A percentile compares a stretch with the other conserved stretches of the same genome.
Conservation (phyloP, 37 sponge, comb jelly and placozoan species). For the Dysidea cf. avara region DNA sequence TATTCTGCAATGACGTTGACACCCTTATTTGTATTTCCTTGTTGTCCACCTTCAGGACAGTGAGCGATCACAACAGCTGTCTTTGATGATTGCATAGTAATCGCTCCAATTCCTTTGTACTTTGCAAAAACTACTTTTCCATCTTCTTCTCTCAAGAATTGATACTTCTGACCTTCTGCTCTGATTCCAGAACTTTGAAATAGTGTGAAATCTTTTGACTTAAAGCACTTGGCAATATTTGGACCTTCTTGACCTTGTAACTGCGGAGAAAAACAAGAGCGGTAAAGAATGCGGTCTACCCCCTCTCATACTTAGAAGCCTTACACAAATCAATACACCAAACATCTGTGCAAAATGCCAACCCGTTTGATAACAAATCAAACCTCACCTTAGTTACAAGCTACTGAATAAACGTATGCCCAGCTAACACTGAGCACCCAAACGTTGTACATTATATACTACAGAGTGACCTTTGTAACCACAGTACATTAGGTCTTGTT, state of each 20-base stretch:
- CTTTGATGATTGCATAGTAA: conserved; percentile 43
- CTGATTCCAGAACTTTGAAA: conserved; percentile 34
- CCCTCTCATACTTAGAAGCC: too few species aligned
- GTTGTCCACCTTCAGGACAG: conserved; percentile 49
- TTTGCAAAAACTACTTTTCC: conserved; percentile 38
- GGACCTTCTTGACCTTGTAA: conserved; percentile 21
- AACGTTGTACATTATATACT: too few species aligned
- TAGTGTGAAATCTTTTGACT: conserved; percentile 23
- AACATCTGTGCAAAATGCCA: too few species aligned
- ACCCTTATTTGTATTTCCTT: conserved; percentile 48
- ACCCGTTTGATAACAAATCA: too few species aligned
- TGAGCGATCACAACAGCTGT: conserved; percentile 54
- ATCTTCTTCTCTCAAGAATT: conserved; percentile 49
- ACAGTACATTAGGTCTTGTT: too few species aligned
- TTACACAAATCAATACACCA: too few species aligned
- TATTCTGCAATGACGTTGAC: conserved; percentile 39
- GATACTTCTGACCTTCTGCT: conserved; percentile 24
- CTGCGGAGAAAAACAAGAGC: conserved; percentile 14
- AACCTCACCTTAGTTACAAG: too few species aligned
- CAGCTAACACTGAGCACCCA: too few species aligned
- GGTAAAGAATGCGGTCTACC: too few species aligned
- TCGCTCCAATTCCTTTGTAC: conserved; percentile 18
- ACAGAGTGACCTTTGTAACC: too few species aligned
- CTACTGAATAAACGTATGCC: too few species aligned
- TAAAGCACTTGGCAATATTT: conserved; percentile 28